These are phyloP conservation scores for Emydoidea blandingii DNA, from an alignment of 2,797 vertebrate species.

Conservation along the genomic window DNA sequence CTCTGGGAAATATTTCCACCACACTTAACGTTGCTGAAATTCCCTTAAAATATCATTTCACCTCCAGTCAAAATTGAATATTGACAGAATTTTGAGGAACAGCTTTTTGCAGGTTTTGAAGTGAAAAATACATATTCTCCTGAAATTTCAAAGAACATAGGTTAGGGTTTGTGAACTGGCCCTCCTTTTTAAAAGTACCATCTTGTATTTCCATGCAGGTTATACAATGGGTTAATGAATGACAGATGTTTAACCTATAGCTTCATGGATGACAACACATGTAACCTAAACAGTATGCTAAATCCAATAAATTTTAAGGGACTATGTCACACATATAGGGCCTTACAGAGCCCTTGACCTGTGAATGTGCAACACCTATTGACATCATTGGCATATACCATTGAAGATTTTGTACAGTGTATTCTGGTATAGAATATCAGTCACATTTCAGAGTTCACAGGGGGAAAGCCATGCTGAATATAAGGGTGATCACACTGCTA, in stretches of 20 bases:
- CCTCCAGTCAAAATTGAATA: not conserved
- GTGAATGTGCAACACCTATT: not conserved
- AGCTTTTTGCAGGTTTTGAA: not conserved
- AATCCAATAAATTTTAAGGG: not conserved
- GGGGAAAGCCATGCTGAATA: not conserved
- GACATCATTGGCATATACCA: not conserved
- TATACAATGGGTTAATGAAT: not conserved
- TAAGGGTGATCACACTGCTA: rapidly evolving
- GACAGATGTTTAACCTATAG: not conserved
- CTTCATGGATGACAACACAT: not conserved
- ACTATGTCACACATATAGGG: not conserved
- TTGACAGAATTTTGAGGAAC: not conserved
- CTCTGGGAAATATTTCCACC: not conserved
- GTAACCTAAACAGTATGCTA: not conserved
- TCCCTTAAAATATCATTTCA: not conserved
- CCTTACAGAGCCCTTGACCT: constrained; percentile 1
- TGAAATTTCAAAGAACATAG: not conserved
- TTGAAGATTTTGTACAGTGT: not conserved
- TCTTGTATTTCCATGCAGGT: not conserved
- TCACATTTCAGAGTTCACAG: not conserved
- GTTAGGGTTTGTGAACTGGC: not conserved
- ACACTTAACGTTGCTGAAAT: not conserved
- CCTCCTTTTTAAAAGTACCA: not conserved
- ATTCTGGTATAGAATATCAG: not conserved
- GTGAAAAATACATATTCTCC: not conserved